phyloP scores from a whole-genome alignment of 2,888 invertebrate genomes.

The Cynaeus angustus region DNA sequence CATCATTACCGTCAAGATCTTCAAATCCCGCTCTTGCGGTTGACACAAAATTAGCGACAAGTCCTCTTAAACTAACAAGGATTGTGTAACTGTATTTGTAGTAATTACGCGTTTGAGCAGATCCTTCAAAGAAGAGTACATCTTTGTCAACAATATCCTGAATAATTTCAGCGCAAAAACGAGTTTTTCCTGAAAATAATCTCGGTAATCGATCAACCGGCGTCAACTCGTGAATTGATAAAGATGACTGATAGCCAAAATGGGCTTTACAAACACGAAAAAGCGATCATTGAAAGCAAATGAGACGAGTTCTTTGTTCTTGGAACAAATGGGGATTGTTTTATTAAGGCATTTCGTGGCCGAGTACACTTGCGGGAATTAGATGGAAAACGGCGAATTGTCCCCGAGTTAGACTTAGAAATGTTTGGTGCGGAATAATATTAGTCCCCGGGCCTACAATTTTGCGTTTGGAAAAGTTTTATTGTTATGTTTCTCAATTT shows the following conservation, averaged over 20 bases:
- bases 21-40: neutral
- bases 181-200: neutral
- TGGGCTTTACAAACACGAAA: conserved; percentile 3
- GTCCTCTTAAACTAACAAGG: neutral
- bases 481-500: too few species aligned
- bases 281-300: neutral
- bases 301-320: conserved; percentile 8
- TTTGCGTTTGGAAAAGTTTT: conserved; percentile 1
- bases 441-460: conserved; percentile 3
- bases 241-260: conserved; percentile 9
- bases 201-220: neutral
- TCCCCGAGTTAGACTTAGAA: conserved; percentile 9
- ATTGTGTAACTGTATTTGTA: conserved; percentile 6
- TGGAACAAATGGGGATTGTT: too few species aligned
- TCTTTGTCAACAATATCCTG: neutral
- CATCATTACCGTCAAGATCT: neutral
- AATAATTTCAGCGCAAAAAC: neutral
- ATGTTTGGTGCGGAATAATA: conserved; percentile 21
- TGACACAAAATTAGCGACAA: conserved; percentile 1
- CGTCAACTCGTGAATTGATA: conserved; percentile 17
- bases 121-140: conserved; percentile 1
- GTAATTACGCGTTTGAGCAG: conserved; percentile 4
- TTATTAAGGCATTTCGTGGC: neutral
- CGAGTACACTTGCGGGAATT: conserved; percentile 14
- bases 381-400: conserved; percentile 13